Evolutionary conservation across 2,113 vertebrate genomes (phyloP).

Genomic region (Riparia riparia): DNA sequence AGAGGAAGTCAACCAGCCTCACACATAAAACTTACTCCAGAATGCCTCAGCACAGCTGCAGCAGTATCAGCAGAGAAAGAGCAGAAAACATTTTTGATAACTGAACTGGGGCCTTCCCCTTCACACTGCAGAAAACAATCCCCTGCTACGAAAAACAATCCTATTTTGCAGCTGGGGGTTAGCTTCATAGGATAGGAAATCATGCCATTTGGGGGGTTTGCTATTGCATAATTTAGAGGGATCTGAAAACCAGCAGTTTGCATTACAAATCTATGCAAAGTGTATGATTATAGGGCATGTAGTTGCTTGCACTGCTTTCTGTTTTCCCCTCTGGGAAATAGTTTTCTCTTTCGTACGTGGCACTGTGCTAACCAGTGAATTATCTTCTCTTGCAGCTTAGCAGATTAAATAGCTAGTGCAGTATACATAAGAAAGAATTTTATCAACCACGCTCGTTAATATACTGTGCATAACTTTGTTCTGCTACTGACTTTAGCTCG

Average conservation of each 20-base stretch:
- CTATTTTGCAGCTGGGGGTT: not conserved
- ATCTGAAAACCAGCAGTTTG: not conserved
- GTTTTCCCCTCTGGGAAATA: not conserved
- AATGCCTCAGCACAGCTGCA: not conserved
- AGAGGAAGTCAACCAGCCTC: constrained; percentile 26
- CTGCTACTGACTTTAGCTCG: not conserved
- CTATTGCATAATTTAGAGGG: not conserved
- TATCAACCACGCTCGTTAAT: not conserved
- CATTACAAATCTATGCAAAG: not conserved
- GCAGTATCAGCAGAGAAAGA: not conserved
- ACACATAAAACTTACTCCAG: not conserved
- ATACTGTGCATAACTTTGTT: not conserved
- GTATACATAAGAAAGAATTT: constrained; percentile 9
- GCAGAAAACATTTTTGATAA: not conserved
- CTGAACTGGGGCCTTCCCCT: not conserved
- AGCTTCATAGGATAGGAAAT: not conserved
- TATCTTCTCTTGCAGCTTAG: not conserved
- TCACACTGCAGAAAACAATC: not conserved
- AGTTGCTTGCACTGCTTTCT: not conserved
- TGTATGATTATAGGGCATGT: not conserved
- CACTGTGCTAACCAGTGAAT: not conserved
- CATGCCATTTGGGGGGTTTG: not conserved
- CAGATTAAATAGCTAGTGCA: not conserved
- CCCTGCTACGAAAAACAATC: not conserved
- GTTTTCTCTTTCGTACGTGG: not conserved